phyloP scores from a whole-genome alignment of 2,888 invertebrate genomes.

The Rhagonycha lutea region DNA sequence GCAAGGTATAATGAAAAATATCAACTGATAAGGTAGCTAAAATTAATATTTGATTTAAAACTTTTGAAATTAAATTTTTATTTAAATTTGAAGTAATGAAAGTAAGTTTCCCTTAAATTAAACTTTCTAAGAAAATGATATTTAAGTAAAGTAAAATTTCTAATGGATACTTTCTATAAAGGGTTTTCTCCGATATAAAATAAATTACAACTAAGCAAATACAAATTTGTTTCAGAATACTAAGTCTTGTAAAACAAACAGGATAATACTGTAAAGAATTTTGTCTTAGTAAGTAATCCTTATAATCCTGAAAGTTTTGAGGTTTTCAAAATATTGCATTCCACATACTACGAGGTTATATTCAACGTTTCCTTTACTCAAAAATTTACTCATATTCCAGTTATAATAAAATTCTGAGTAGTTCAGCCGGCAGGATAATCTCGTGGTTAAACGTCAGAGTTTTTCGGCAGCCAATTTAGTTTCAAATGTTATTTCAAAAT shows the following conservation, averaged over 20 bases:
- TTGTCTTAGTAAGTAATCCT: conserved; percentile 1
- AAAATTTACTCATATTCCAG: neutral
- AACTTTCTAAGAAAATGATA: neutral
- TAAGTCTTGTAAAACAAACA: neutral
- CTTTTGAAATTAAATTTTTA: neutral
- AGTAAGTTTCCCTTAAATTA: neutral
- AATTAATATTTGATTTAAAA: neutral
- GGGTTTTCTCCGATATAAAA: neutral
- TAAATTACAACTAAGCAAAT: neutral
- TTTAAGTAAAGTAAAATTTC: neutral
- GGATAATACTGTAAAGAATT: neutral
- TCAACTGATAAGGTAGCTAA: neutral
- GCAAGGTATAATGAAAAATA: neutral
- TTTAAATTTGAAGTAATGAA: neutral
- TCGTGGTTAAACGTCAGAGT: neutral
- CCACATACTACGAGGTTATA: neutral
- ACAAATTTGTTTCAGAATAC: conserved; percentile 2
- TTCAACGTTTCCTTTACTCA: neutral
- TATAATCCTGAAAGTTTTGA: conserved; percentile 3
- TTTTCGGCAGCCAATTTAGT: neutral
- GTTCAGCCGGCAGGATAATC: neutral
- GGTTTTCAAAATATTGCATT: conserved; percentile 1
- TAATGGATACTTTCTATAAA: neutral
- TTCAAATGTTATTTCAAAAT: neutral
- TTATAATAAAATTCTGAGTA: neutral